Evolutionary conservation across 2,113 vertebrate genomes (phyloP), one percentile per base, ranked within the genome.

Genomic region (Sinosuthora webbiana): DNA sequence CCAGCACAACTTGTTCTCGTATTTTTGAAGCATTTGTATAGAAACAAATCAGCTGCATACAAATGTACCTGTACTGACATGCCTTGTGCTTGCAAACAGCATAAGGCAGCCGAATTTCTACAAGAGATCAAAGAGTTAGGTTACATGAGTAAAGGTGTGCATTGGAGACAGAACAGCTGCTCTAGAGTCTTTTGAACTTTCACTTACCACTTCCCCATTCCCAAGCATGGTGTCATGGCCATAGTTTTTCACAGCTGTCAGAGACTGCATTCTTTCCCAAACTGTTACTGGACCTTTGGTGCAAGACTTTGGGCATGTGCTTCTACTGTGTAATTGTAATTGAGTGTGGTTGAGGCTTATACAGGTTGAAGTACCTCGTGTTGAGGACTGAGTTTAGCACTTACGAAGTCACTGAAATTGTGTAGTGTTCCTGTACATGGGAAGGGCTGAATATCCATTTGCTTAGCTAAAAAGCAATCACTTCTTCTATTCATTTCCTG

Each of bases 101-200:
- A 45, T 63, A 95, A 83, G 71, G 90, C 83, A 94, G 56, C 23
- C 10, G n/a, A 52, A 75, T 92, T 74, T 90, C 41, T 74, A 22
- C 14, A 30, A 13, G 60, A 93, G 85, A 95, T 97, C 93, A 94
- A 93, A 96, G 91, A 90, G 45, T 20, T 47, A 20, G 47, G 55
- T 89, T 90, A 89, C 0, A 1, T 81, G 56, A 44, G 47, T 78
- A 89, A 90, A 84, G 93, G 71, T 96, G 79, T 71, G 18, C 85
- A 60, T 0, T 39, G 52, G 79, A 95, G 90, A 83, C 79, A 85
- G 75, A 90, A 31, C 91, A 97, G 82, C 85, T 95, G 90, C 76
- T 96, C 37, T 28, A 28, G 45, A 45, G 37, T 62, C 79, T 95
- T 95, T 90, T 93, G 89, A 96, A 93, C 73, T 93, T 88, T 56